Evolutionary conservation across 2,797 vertebrate genomes (phyloP).

Genomic region (Pelobates cultripes): DNA sequence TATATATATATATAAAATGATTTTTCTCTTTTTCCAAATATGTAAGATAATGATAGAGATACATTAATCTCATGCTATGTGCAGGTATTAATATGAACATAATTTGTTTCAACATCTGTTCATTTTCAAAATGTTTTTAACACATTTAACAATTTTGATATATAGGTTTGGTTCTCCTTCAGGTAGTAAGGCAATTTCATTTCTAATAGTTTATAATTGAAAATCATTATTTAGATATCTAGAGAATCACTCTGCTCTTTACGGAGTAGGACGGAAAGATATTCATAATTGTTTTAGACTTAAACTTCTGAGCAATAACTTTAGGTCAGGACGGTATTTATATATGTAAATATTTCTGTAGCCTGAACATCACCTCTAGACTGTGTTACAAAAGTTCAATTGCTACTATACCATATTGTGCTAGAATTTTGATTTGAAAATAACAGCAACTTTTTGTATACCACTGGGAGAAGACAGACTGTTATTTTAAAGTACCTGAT

Average conservation of each 20-base stretch:
- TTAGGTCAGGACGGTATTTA: background rate
- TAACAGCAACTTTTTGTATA: slow-evolving; percentile 29
- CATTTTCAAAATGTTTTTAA: background rate
- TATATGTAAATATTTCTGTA: slow-evolving; percentile 5
- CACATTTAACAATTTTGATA: background rate
- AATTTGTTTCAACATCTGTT: background rate
- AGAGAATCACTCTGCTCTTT: background rate
- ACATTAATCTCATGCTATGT: too few species aligned
- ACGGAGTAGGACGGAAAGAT: background rate
- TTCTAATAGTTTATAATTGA: background rate
- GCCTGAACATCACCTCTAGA: slow-evolving; percentile 4
- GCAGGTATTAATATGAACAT: too few species aligned
- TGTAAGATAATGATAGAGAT: too few species aligned
- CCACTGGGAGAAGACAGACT: slow-evolving; percentile 25
- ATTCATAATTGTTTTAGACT: background rate
- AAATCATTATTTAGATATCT: background rate
- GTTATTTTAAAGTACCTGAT: slow-evolving; percentile 39
- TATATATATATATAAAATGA: too few species aligned
- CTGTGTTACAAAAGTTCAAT: slow-evolving; percentile 22
- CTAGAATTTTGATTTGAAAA: slow-evolving; percentile 4
- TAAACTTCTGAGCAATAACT: background rate
- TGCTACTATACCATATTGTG: background rate
- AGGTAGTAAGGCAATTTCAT: background rate
- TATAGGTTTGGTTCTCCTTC: slow-evolving; percentile 1
- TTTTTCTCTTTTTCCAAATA: too few species aligned